These are phyloP conservation scores for Cotesia vestalis DNA, from an alignment of 1,140 invertebrate species.

Conservation along the genomic window DNA sequence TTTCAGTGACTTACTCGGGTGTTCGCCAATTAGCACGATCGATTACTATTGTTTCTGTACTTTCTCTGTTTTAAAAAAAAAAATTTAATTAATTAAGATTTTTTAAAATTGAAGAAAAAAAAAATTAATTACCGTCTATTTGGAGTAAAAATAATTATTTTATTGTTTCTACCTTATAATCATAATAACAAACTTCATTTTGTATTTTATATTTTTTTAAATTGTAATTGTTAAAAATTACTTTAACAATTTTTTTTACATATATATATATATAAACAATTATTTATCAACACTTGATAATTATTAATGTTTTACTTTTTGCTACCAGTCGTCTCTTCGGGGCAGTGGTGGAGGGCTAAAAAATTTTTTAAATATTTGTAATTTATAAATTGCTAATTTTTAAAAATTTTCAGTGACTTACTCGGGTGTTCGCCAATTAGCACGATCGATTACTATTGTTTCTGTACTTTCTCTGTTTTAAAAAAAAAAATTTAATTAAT, in stretches of 20 bases:
- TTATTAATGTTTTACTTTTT: not conserved
- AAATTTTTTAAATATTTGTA: constrained; percentile 39
- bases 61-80: constrained; percentile 46
- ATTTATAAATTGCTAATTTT: constrained; percentile 10
- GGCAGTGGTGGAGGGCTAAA: constrained; percentile 49
- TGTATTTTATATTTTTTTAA: constrained; percentile 1
- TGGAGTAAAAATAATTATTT: constrained; percentile 43
- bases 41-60: constrained; percentile 53
- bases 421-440: constrained; percentile 56
- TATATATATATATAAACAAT: not conserved
- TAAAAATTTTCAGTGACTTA: constrained; percentile 42
- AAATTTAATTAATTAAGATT: constrained; percentile 25
- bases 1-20: constrained; percentile 51
- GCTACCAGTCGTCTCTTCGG: not conserved
- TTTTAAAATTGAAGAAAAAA: constrained; percentile 20
- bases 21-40: constrained; percentile 55
- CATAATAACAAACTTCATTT: not conserved
- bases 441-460: constrained; percentile 52
- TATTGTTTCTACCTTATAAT: constrained; percentile 46
- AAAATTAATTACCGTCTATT: constrained; percentile 52
- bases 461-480: constrained; percentile 52
- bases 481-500: constrained; percentile 32
- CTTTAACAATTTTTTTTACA: constrained; percentile 1
- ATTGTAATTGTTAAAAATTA: not conserved
- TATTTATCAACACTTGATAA: not conserved